Evolutionary conservation across 2,797 vertebrate species (phyloP).

Genomic region (Melanotaenia pygmaea): DNA sequence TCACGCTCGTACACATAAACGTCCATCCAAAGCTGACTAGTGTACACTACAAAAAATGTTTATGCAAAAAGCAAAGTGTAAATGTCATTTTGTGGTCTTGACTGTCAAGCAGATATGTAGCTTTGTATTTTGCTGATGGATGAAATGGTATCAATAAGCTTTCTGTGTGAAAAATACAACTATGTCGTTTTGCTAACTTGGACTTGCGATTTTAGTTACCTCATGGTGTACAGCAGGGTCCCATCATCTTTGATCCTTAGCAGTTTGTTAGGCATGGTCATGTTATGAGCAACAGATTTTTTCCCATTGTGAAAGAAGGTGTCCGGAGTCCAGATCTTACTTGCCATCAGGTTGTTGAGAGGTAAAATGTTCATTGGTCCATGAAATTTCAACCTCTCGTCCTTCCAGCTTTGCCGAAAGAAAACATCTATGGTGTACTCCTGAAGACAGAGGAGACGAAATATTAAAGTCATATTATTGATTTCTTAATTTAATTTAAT

Average conservation of each 20-base stretch:
- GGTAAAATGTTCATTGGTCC: conserved; percentile 98
- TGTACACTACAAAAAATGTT: neutral
- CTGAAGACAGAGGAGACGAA: conserved; percentile 72
- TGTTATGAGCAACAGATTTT: conserved; percentile 98
- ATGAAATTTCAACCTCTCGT: conserved; percentile 94
- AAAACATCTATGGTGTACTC: conserved; percentile 99
- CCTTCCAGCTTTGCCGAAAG: conserved; percentile 98
- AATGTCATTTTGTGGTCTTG: neutral
- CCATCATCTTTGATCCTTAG: conserved; percentile 96
- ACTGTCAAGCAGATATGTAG: neutral
- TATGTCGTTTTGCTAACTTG: neutral
- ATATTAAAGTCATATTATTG: neutral
- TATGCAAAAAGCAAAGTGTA: neutral
- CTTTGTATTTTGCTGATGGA: neutral
- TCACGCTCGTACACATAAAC: neutral
- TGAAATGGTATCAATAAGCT: neutral
- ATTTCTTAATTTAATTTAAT: too few species aligned
- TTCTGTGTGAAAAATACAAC: neutral
- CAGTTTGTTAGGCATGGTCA: conserved; percentile 99
- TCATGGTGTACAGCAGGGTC: conserved; percentile 96
- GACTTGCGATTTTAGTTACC: conserved; percentile 74
- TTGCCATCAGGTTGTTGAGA: conserved; percentile 98
- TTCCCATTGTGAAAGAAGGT: conserved; percentile 99
- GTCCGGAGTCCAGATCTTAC: conserved; percentile 99
- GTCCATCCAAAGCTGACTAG: neutral